These are phyloP conservation scores for Parus major DNA, from an alignment of 2,113 vertebrate genomes.

Conservation along the genomic window DNA sequence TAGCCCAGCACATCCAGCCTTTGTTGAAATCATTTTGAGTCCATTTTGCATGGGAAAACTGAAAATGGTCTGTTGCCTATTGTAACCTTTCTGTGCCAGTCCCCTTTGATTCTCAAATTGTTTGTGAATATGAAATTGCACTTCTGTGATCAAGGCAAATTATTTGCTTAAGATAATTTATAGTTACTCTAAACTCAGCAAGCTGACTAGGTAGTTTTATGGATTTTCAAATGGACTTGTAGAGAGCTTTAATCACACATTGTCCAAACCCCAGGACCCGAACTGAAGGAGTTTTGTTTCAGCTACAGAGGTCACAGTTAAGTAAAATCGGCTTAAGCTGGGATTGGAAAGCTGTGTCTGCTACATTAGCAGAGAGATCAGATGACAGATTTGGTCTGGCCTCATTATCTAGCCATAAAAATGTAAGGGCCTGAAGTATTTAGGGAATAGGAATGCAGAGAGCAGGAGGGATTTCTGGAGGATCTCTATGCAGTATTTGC, in stretches of 20 bases:
- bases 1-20: background rate
- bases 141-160: background rate
- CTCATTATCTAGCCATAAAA: slow-evolving; percentile 64
- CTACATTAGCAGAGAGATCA: slow-evolving; percentile 69
- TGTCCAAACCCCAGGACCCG: background rate
- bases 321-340: slow-evolving; percentile 37
- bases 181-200: background rate
- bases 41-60: background rate
- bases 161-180: background rate
- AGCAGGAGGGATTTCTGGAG: slow-evolving; percentile 64
- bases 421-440: slow-evolving; percentile 52
- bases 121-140: background rate
- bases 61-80: background rate
- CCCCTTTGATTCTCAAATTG: background rate
- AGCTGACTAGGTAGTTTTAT: background rate
- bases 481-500: slow-evolving; percentile 43
- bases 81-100: background rate
- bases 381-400: slow-evolving; percentile 54
- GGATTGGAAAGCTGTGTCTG: slow-evolving; percentile 47
- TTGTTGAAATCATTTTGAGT: background rate
- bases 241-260: background rate
- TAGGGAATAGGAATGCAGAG: slow-evolving; percentile 60
- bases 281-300: slow-evolving; percentile 9
- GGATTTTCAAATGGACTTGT: background rate
- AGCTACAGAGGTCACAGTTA: slow-evolving; percentile 38